A percentile compares a stretch with the other conserved stretches of the same genome.
Conservation (phyloP, 2,888 invertebrate species). For the Ceraclea dissimilis region DNA sequence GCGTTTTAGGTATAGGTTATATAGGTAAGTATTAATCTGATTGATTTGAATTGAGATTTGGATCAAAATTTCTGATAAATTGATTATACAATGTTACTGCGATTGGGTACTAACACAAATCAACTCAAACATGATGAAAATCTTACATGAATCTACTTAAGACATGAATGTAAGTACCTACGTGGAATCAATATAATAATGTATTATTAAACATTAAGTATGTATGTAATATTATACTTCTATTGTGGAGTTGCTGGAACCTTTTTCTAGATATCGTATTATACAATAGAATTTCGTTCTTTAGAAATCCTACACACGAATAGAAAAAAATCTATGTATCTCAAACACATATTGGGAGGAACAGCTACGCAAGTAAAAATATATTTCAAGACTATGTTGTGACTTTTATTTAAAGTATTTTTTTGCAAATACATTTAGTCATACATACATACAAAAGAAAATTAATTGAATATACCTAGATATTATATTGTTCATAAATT, state of each 20-base stretch:
- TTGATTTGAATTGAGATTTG: no score
- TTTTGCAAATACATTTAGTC: not conserved
- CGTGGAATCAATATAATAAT: not conserved
- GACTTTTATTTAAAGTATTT: no score
- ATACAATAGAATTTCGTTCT: not conserved
- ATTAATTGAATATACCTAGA: no score
- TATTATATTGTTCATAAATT: no score
- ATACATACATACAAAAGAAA: not conserved
- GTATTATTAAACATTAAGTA: not conserved
- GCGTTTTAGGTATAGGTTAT: not conserved
- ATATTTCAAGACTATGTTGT: no score
- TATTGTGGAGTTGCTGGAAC: not conserved
- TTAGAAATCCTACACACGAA: not conserved
- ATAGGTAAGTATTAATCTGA: no score
- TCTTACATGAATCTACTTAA: no score
- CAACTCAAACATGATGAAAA: no score
- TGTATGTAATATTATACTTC: not conserved
- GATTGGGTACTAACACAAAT: no score
- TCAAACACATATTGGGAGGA: not conserved
- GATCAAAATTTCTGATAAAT: no score
- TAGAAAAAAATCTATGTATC: not conserved
- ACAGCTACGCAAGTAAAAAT: not conserved
- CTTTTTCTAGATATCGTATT: not conserved
- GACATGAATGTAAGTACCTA: not conserved
- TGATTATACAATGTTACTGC: no score